Evolutionary conservation across 2,888 invertebrate species (phyloP).

Genomic region (Archips crataeganus): DNA sequence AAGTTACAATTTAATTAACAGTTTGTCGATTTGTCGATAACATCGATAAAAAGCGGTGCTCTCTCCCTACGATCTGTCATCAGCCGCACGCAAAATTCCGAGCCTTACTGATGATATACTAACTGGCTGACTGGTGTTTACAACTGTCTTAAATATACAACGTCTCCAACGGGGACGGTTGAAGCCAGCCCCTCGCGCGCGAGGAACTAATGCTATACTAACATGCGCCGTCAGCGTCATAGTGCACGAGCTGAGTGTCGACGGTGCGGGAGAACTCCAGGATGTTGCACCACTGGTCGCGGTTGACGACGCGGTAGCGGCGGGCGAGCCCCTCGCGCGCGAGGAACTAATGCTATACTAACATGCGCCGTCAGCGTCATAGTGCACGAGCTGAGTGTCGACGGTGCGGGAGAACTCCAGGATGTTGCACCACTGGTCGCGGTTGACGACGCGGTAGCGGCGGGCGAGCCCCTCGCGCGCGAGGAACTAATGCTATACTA

Average conservation of each 20-base stretch:
- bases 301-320: conserved; percentile 93
- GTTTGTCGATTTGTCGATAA: no score
- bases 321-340: conserved; percentile 87
- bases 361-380: conserved; percentile 98
- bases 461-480: conserved; percentile 87
- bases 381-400: conserved; percentile 92
- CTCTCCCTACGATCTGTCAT: no score
- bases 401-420: conserved; percentile 97
- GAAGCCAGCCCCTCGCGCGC: conserved; percentile 90
- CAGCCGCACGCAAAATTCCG: no score
- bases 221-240: conserved; percentile 98
- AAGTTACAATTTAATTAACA: no score
- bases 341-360: conserved; percentile 94
- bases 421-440: conserved; percentile 96
- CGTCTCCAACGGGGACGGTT: conserved; percentile 50
- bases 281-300: conserved; percentile 96
- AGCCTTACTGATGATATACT: no score
- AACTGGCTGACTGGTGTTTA: no score
- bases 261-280: conserved; percentile 97
- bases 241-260: conserved; percentile 92
- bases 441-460: conserved; percentile 93
- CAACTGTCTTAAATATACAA: no score
- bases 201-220: conserved; percentile 90
- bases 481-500: conserved; percentile 90
- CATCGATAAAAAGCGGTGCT: no score